These are phyloP conservation scores for Littorina saxatilis DNA, from an alignment of 1,140 invertebrate genomes.

Conservation along the genomic window DNA sequence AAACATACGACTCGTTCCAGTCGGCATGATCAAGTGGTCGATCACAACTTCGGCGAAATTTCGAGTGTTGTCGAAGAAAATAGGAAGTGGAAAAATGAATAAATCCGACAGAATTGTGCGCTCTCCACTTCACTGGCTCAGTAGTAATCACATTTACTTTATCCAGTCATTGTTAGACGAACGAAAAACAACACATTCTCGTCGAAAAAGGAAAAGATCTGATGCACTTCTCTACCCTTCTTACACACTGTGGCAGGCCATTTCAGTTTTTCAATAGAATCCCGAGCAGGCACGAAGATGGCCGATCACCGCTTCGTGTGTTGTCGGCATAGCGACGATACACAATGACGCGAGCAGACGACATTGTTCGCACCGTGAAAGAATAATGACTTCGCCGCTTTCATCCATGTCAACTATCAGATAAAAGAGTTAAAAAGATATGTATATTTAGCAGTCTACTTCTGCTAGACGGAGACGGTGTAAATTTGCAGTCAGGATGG, in stretches of 20 bases:
- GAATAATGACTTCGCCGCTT: neutral
- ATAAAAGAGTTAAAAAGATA: neutral
- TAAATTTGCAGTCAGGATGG: no score
- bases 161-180: neutral
- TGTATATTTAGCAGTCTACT: no score
- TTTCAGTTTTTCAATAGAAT: neutral
- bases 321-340: constrained; percentile 21
- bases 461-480: no score
- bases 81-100: neutral
- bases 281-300: neutral
- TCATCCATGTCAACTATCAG: neutral
- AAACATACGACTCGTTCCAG: neutral
- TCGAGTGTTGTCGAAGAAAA: neutral
- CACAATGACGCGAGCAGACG: neutral
- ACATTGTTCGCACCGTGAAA: neutral
- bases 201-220: neutral
- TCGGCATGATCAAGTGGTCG: neutral
- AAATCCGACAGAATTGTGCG: neutral
- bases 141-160: neutral
- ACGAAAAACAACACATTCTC: neutral
- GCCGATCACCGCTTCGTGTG: neutral
- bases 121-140: neutral
- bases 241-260: neutral
- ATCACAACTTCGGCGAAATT: neutral
- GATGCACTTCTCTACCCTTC: neutral